Base-by-base conservation (phyloP, 2,113 vertebrate genomes). In the Gallinago media region DNA sequence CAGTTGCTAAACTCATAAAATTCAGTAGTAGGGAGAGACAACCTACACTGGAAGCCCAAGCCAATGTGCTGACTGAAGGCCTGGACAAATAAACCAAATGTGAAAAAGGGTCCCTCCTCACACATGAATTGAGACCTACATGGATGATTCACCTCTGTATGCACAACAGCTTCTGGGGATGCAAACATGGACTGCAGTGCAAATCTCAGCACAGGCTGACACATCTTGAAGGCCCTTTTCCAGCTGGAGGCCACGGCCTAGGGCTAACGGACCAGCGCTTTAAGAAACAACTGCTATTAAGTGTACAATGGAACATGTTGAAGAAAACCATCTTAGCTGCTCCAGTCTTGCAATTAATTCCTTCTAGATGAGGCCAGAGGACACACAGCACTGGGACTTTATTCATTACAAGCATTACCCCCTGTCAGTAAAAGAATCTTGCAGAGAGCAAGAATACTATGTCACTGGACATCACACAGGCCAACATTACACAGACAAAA, bases 131-230 rank as follows among this genome's bases (percentile, higher is more conserved):
- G 8, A 63, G 40, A 82, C 13, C 25, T 58, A 47, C 9, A 11
- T 2, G 11, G 8, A 9, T 9, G 32, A 73, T 56, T 62, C 29
- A 40, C 9, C 47, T 55, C 29, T 2, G 0, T 22, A 34, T 0
- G 9, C 18, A 62, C 20, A 46, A 67, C 54, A 46, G 72, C 52
- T 82, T 56, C 31, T 68, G 42, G 15, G 15, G 47, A 58, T 36
- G 15, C 47, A 67, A 62, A 73, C 38, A 15, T 5, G 1, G 19
- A 62, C 52, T 34, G 29, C 47, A 34, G 23, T 21, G 52, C 65
- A 40, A 72, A 55, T 8, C 75, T 49, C 47, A 62, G 74, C 46
- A 72, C 32, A 27, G 46, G 23, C 46, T 72, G 58, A 54, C 5
- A 12, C 40, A 54, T 61, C 70, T n/a, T 27, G 19, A 82, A 67